Evolutionary conservation across 2,888 invertebrate genomes (phyloP).

Genomic region (Polyommatus icarus): DNA sequence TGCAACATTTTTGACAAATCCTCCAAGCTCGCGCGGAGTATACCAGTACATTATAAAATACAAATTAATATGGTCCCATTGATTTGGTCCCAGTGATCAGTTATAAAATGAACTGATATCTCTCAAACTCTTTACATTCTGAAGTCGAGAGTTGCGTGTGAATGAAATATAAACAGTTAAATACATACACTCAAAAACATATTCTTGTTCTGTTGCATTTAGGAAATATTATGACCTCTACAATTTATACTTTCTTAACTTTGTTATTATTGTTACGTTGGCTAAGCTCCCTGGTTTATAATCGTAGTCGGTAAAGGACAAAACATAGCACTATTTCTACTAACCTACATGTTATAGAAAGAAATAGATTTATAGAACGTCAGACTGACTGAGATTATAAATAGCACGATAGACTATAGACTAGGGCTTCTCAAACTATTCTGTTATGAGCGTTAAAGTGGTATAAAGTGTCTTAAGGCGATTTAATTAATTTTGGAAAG

Average conservation of each 20-base stretch:
- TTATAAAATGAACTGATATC: too few relatives aligned
- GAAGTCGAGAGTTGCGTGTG: too few relatives aligned
- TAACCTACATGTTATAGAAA: not conserved
- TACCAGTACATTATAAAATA: too few relatives aligned
- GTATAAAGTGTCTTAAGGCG: not conserved
- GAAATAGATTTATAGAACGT: not conserved
- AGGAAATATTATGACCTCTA: not conserved
- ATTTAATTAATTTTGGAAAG: not conserved
- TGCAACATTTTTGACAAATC: too few relatives aligned
- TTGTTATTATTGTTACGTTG: not conserved
- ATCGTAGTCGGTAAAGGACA: not conserved
- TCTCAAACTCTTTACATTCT: too few relatives aligned
- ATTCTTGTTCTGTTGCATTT: not conserved
- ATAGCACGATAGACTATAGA: not conserved
- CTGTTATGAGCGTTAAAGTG: not conserved
- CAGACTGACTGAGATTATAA: slow-evolving; percentile 2
- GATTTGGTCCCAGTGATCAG: too few relatives aligned
- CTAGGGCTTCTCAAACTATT: not conserved
- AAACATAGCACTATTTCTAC: not conserved
- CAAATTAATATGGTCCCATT: too few relatives aligned
- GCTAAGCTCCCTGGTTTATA: not conserved
- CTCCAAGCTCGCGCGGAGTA: too few relatives aligned
- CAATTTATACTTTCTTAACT: not conserved
- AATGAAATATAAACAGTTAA: not conserved
- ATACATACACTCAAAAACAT: not conserved